Evolutionary conservation across 2,888 invertebrate species (phyloP).

Genomic region (Leptinotarsa juncta): DNA sequence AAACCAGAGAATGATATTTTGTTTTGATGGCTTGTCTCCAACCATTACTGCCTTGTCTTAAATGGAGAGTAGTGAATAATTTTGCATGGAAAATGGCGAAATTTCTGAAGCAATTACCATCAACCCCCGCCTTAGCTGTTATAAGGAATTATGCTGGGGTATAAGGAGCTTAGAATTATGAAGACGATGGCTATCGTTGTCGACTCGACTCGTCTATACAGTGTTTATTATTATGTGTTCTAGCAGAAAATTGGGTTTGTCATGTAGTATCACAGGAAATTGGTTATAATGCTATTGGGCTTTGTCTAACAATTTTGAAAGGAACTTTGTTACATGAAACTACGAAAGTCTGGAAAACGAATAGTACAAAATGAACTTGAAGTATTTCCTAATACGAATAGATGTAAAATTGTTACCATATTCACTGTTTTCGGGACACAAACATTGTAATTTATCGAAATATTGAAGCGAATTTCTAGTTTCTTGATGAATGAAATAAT

Average conservation of each 20-base stretch:
- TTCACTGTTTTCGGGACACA: no score
- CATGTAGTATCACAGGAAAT: neutral
- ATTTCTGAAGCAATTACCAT: conserved; percentile 38
- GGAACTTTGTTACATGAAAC: no score
- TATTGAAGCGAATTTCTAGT: no score
- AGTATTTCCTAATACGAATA: no score
- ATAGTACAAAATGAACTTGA: no score
- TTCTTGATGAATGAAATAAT: no score
- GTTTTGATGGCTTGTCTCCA: conserved; percentile 27
- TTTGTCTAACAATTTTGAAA: no score
- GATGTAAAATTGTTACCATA: no score
- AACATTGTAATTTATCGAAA: no score
- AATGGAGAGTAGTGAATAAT: conserved; percentile 32
- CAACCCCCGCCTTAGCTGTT: conserved; percentile 28
- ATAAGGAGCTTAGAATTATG: conserved; percentile 9
- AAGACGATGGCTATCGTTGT: conserved; percentile 17
- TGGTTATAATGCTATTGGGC: neutral
- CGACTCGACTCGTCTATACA: neutral
- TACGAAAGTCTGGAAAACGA: no score
- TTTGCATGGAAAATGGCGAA: conserved; percentile 32
- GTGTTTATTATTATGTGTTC: conserved; percentile 8
- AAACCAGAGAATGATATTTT: conserved; percentile 17
- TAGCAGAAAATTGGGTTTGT: neutral
- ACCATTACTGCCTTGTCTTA: conserved; percentile 31
- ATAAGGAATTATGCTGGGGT: conserved; percentile 15